Percentiles rank a stretch among this genome's conserved stretches.
phyloP scores from a whole-genome alignment of 2,797 vertebrate genomes.

The Ceryle rudis region DNA sequence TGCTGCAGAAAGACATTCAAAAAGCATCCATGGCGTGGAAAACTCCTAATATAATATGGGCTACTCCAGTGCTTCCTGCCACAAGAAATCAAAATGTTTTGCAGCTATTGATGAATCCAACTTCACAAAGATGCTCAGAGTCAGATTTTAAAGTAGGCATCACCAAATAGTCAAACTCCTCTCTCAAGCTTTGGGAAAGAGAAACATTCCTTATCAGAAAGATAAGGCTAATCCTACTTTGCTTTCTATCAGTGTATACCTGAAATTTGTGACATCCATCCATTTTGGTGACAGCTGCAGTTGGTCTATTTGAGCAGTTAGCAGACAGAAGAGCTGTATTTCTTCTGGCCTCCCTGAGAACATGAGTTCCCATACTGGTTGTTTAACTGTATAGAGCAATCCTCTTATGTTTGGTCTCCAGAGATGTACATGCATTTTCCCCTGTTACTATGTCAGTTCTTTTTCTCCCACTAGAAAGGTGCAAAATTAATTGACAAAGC shows the following conservation, averaged over 20 bases:
- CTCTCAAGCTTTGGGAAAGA: neutral
- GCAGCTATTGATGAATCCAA: neutral
- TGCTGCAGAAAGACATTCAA: neutral
- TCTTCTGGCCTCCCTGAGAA: neutral
- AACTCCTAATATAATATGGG: neutral
- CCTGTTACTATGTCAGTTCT: neutral
- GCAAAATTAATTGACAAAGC: constrained; percentile 23
- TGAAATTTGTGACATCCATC: neutral
- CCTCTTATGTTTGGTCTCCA: neutral
- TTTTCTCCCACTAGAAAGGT: neutral
- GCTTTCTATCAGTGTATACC: neutral
- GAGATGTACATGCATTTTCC: neutral
- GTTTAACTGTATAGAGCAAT: neutral
- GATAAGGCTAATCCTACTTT: neutral
- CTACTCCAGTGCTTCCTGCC: neutral
- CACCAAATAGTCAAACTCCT: neutral
- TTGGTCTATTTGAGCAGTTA: neutral
- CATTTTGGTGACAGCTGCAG: neutral
- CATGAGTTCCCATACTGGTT: neutral
- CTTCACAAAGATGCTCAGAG: neutral
- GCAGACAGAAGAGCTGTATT: neutral
- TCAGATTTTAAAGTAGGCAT: neutral
- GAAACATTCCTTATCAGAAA: neutral
- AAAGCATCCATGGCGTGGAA: neutral
- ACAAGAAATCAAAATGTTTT: neutral